Evolutionary conservation across 2,888 invertebrate genomes (phyloP), one percentile per base, ranked within the genome.

Genomic region (Hypena proboscidalis): DNA sequence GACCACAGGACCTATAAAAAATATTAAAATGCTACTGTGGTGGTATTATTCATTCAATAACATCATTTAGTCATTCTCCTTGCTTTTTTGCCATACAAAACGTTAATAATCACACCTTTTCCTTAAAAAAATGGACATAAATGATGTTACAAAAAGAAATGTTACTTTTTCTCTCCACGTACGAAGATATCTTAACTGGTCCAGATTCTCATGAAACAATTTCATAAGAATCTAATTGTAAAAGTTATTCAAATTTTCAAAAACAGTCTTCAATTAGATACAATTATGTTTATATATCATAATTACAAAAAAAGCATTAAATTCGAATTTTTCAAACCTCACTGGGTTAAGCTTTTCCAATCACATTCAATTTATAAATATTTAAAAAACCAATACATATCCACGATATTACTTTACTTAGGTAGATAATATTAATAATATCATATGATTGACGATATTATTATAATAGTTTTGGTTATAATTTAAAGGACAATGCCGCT

Each of bases 211-310:
- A 29, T 30, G 29, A 7, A 23, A 29, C n/a, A n/a, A n/a, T n/a
- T n/a, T n/a, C n/a, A 52, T 34, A 44, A n/a, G n/a, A n/a, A n/a
- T n/a, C 11, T 40, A 40, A 45, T 42, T 43, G 7, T 58, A 48
- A 50, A 31, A 51, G 17, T 43, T 40, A 20, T 15, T 39, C 36
- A 23, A 32, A 20, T 29, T 37, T 47, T 31, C 41, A 67, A 58
- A 64, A 58, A 51, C 64, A 65, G 62, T 69, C 63, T 67, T 60
- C 26, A 14, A 43, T 57, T 52, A 57, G 31, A 59, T 46, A 55
- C 56, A 40, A 57, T 13, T 30, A 17, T 40, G 45, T 33, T 34
- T 20, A 30, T 15, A 9, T 36, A 20, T 29, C n/a, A 31, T 11
- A 13, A 26, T 13, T 39, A 26, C 19, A 9, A 20, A 32, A 19